Evolutionary conservation across 2,113 vertebrate genomes (phyloP).

Genomic region (Caranx ignobilis): DNA sequence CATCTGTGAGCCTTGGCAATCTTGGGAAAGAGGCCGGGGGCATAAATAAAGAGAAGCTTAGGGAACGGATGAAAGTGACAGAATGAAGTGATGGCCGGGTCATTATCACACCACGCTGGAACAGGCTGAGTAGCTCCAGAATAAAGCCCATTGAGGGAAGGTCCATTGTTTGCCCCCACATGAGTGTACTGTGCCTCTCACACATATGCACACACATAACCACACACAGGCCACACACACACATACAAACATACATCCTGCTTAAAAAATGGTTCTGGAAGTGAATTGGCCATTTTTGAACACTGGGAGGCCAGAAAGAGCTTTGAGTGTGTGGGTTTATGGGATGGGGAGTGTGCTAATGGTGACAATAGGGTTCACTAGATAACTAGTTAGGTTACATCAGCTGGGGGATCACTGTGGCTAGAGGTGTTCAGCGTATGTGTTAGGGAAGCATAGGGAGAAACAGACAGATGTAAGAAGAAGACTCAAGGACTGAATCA

Average conservation of each 20-base stretch:
- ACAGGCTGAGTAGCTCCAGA: conserved; percentile 78
- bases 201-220: conserved; percentile 31
- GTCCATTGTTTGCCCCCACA: conserved; percentile 73
- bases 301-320: conserved; percentile 55
- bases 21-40: conserved; percentile 14
- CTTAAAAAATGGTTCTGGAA: conserved; percentile 72
- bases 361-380: conserved; percentile 47
- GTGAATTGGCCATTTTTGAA: conserved; percentile 60
- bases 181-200: conserved; percentile 50
- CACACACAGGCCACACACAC: conserved; percentile 24
- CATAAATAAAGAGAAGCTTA: conserved; percentile 40
- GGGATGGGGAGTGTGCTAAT: conserved; percentile 11
- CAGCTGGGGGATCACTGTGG: conserved; percentile 18
- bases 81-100: conserved; percentile 48
- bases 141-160: conserved; percentile 78
- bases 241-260: conserved; percentile 26
- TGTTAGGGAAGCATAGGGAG: conserved; percentile 25
- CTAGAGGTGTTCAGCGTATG: conserved; percentile 20
- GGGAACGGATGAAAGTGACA: conserved; percentile 44
- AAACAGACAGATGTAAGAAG: conserved; percentile 7
- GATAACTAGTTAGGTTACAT: conserved; percentile 46
- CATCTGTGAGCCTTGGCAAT: conserved; percentile 29
- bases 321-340: conserved; percentile 34
- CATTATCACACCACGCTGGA: conserved; percentile 69
- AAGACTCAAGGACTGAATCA: background rate